Percentiles rank a stretch among this genome's conserved stretches.
Conservation (phyloP, 30 jellyfish, hydroid and myxozoan genomes). For the Sanderia malayensis region DNA sequence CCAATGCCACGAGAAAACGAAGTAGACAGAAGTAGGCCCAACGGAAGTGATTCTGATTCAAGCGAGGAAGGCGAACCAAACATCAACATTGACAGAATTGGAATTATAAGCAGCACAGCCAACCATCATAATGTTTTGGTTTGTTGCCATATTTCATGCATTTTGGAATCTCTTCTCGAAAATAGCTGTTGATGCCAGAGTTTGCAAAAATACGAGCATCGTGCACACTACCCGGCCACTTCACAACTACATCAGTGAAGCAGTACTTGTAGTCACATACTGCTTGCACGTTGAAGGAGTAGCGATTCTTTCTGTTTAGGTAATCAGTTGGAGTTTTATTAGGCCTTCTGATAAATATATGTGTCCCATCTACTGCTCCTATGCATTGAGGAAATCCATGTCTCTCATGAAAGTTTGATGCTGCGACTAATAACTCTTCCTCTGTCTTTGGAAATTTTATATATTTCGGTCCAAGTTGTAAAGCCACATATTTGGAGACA, state of each 20-base stretch:
- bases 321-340: slow-evolving; percentile 23
- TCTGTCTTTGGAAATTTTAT: slow-evolving; percentile 5
- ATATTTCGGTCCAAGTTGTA: slow-evolving; percentile 11
- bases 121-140: too few species aligned
- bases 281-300: slow-evolving; percentile 41
- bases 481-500: not conserved
- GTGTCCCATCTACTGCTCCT: slow-evolving; percentile 64
- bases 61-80: too few species aligned
- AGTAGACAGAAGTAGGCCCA: too few species aligned
- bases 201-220: slow-evolving; percentile 44
- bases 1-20: too few species aligned
- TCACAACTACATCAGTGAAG: slow-evolving; percentile 38
- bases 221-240: slow-evolving; percentile 69
- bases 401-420: not conserved
- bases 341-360: slow-evolving; percentile 29
- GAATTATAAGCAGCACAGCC: too few species aligned
- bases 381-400: slow-evolving; percentile 46
- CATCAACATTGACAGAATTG: too few species aligned
- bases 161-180: slow-evolving; percentile 30
- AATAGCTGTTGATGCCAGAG: slow-evolving; percentile 22
- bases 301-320: slow-evolving; percentile 11
- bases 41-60: too few species aligned
- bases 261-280: slow-evolving; percentile 26
- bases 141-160: too few species aligned
- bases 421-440: slow-evolving; percentile 1